These are phyloP conservation scores for Tichodroma muraria DNA, from an alignment of 2,113 vertebrate species.

Conservation along the genomic window DNA sequence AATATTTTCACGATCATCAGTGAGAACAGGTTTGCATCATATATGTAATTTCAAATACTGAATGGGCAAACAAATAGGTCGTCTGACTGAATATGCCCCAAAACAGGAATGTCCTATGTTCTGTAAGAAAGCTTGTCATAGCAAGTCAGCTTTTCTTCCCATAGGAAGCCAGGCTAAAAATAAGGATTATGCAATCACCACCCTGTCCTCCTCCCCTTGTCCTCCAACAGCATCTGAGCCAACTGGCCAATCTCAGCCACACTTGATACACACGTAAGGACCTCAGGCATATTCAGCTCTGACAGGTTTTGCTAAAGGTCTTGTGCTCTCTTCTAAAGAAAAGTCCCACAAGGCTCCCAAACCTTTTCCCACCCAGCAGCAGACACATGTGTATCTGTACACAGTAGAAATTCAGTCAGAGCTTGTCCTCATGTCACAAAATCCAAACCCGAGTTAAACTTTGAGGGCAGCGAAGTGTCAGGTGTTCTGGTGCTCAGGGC, in stretches of 20 bases:
- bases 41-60: not conserved
- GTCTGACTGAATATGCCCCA: not conserved
- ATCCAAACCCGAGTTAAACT: not conserved
- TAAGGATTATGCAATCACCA: conserved; percentile 40
- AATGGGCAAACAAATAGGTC: not conserved
- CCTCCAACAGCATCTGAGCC: not conserved
- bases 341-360: not conserved
- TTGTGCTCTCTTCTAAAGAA: not conserved
- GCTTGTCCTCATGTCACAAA: not conserved
- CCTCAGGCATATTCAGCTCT: not conserved
- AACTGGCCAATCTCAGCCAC: conserved; percentile 35
- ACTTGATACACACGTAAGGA: not conserved
- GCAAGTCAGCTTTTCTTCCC: not conserved
- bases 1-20: not conserved
- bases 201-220: conserved; percentile 38
- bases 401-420: not conserved
- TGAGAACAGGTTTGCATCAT: not conserved
- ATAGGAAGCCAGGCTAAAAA: conserved; percentile 50
- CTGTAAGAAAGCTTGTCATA: not conserved
- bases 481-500: not conserved
- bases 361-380: not conserved
- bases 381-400: fast-evolving
- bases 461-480: not conserved
- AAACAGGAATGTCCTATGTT: not conserved
- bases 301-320: not conserved